Conservation (phyloP, 2,888 invertebrate genomes). For the Barypeithes pellucidus region DNA sequence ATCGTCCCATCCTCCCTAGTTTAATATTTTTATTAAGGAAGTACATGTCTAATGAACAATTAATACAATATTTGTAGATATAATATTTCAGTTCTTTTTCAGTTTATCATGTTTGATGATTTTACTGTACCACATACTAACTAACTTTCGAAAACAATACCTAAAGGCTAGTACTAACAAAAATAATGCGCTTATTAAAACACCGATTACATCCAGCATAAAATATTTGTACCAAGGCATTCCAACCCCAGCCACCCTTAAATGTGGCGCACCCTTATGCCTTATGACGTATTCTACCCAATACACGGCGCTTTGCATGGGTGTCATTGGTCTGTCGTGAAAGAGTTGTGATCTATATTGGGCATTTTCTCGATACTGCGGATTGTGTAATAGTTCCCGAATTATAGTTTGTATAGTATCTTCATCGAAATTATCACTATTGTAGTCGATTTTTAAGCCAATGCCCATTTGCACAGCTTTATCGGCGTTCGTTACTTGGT, state of each 20-base stretch:
- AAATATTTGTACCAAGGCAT: slow-evolving; percentile 32
- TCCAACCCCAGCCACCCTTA: slow-evolving; percentile 39
- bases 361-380: slow-evolving; percentile 57
- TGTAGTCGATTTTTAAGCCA: too few relatives aligned
- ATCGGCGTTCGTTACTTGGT: too few relatives aligned
- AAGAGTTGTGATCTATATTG: slow-evolving; percentile 58
- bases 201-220: neutral
- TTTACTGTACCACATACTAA: neutral
- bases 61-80: too few relatives aligned
- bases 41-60: too few relatives aligned
- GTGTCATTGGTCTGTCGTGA: slow-evolving; percentile 61
- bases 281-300: slow-evolving; percentile 56
- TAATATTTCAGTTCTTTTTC: neutral
- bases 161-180: neutral
- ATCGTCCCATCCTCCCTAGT: too few relatives aligned
- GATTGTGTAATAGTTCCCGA: slow-evolving; percentile 34
- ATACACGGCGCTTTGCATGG: slow-evolving; percentile 60
- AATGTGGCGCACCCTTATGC: too few relatives aligned
- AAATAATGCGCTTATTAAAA: neutral
- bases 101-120: neutral
- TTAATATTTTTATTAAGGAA: too few relatives aligned
- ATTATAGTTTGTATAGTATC: neutral
- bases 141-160: neutral
- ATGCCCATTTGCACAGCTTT: too few relatives aligned
- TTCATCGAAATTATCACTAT: too few relatives aligned